Conservation (phyloP, 2,797 vertebrate genomes). For the Lepidocolaptes lacrymiger region DNA sequence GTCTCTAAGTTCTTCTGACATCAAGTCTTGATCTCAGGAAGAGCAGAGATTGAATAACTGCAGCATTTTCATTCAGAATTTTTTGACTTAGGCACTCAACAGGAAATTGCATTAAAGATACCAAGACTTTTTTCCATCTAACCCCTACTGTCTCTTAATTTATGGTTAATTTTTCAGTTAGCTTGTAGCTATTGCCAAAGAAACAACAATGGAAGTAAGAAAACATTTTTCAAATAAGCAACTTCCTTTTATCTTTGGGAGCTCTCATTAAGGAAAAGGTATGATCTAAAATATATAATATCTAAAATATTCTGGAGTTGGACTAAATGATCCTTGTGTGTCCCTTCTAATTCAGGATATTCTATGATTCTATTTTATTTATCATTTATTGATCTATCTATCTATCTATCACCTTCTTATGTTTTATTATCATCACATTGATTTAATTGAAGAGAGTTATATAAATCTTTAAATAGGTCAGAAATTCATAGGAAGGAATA, state of each 20-base stretch:
- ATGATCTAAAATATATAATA: not conserved
- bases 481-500: not conserved
- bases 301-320: not conserved
- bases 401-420: not conserved
- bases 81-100: not conserved
- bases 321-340: not conserved
- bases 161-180: not conserved
- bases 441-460: not conserved
- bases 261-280: not conserved
- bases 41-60: not conserved
- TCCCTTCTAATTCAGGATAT: not conserved
- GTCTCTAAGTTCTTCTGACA: not conserved
- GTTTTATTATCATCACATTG: not conserved
- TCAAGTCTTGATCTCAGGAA: not conserved
- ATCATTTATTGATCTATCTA: not conserved
- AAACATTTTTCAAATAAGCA: not conserved
- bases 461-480: not conserved
- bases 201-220: not conserved
- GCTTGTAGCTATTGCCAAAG: not conserved
- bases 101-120: not conserved
- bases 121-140: not conserved
- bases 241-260: not conserved
- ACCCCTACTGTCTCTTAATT: not conserved
- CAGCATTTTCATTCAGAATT: not conserved
- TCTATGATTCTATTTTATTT: not conserved